Percentiles rank a stretch among this genome's conserved stretches.
Conservation (phyloP, 2,888 invertebrate genomes). For the Synergus itoensis region DNA sequence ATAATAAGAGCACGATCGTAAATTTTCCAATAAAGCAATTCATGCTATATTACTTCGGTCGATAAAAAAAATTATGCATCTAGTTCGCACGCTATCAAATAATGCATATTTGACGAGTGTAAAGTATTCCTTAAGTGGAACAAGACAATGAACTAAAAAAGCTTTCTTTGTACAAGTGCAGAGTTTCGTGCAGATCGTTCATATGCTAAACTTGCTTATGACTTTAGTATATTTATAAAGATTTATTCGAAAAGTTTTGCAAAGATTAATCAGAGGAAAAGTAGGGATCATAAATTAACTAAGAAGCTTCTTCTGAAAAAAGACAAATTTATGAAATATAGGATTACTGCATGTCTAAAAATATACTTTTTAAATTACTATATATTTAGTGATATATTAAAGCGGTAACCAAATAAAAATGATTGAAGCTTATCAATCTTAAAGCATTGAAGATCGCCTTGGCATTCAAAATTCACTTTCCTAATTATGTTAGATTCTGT, state of each 20-base stretch:
- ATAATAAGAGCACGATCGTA: neutral
- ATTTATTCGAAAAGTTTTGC: neutral
- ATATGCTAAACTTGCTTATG: slow-evolving; percentile 46
- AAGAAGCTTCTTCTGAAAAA: neutral
- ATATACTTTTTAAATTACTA: no score
- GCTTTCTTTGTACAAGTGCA: slow-evolving; percentile 51
- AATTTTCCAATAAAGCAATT: slow-evolving; percentile 26
- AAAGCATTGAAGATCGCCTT: no score
- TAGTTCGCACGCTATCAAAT: slow-evolving; percentile 56
- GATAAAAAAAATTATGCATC: slow-evolving; percentile 54
- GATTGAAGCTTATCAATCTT: no score
- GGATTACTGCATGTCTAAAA: neutral
- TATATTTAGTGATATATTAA: no score
- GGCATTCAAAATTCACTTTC: no score
- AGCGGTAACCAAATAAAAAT: no score
- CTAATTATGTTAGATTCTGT: no score
- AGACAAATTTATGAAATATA: neutral
- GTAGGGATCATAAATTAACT: no score
- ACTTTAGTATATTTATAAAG: neutral
- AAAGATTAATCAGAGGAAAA: neutral
- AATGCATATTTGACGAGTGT: slow-evolving; percentile 56
- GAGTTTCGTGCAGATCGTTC: slow-evolving; percentile 43
- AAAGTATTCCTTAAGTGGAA: slow-evolving; percentile 57
- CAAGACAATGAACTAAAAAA: slow-evolving; percentile 61
- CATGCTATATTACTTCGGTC: slow-evolving; percentile 23